Conservation (phyloP, 1,140 invertebrate species). For the Drosophila varians region DNA sequence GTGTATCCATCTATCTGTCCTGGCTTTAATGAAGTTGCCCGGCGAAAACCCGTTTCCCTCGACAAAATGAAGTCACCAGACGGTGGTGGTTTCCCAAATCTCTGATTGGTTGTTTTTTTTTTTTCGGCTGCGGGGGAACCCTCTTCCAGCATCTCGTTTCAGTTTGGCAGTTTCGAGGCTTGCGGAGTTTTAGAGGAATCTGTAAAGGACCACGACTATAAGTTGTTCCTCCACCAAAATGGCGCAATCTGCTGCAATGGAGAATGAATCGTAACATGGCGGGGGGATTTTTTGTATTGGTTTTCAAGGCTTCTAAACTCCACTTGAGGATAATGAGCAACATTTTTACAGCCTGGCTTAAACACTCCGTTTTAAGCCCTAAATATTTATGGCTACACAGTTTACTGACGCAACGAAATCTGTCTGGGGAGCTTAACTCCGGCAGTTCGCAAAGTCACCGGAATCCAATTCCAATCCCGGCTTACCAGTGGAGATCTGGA, state of each 20-base stretch:
- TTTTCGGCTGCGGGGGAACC: neutral
- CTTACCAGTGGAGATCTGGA: slow-evolving; percentile 7
- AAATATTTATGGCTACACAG: neutral
- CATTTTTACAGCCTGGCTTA: neutral
- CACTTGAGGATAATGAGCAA: neutral
- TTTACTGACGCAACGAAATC: slow-evolving; percentile 4
- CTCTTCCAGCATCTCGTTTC: neutral
- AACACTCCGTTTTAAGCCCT: neutral
- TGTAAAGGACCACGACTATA: neutral
- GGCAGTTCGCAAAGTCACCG: slow-evolving; percentile 10
- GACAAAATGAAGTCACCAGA: slow-evolving; percentile 45
- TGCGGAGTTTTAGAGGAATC: slow-evolving; percentile 7
- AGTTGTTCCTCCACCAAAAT: slow-evolving; percentile 10
- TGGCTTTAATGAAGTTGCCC: slow-evolving; percentile 49
- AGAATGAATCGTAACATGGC: slow-evolving; percentile 10
- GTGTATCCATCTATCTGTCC: neutral
- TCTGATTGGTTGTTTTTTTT: slow-evolving; percentile 22
- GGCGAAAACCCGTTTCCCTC: slow-evolving; percentile 41
- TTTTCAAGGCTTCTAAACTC: neutral
- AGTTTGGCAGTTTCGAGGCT: neutral
- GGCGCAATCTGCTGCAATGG: slow-evolving; percentile 38
- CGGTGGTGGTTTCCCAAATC: slow-evolving; percentile 35
- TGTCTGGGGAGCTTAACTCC: neutral
- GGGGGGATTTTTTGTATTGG: neutral
- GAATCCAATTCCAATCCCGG: slow-evolving; percentile 3